Evolutionary conservation across 2,113 vertebrate genomes (phyloP).

Genomic region (Passer domesticus): DNA sequence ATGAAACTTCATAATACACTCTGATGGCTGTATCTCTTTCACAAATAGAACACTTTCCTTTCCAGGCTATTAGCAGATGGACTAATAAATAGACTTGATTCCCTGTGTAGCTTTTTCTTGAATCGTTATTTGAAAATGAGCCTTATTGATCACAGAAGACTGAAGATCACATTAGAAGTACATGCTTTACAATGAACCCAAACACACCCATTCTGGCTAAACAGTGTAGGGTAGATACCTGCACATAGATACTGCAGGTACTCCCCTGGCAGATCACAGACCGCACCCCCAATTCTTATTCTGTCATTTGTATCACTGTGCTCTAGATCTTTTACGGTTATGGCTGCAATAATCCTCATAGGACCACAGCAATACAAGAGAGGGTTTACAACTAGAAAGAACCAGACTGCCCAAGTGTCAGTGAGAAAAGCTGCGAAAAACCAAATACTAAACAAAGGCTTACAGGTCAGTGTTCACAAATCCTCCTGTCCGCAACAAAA

Average conservation of each 20-base stretch:
- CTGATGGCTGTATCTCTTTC: background rate
- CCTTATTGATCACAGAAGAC: background rate
- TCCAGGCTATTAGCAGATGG: background rate
- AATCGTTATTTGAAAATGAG: background rate
- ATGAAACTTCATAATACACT: background rate
- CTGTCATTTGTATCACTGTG: background rate
- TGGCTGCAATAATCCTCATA: background rate
- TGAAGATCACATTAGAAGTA: background rate
- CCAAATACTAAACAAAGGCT: background rate
- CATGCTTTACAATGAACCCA: background rate
- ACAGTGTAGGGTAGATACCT: background rate
- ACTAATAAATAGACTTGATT: background rate
- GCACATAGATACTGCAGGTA: rapidly evolving
- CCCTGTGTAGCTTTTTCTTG: background rate
- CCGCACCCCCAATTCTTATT: background rate
- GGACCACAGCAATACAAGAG: background rate
- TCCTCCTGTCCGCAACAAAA: background rate
- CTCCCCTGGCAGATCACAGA: background rate
- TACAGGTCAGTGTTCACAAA: background rate
- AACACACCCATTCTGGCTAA: background rate
- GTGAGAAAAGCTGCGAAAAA: background rate
- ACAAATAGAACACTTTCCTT: background rate
- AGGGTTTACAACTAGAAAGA: background rate
- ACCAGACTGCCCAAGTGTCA: background rate
- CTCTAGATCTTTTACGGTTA: background rate